Conservation (phyloP, 2,888 invertebrate genomes). For the Latheticus oryzae region DNA sequence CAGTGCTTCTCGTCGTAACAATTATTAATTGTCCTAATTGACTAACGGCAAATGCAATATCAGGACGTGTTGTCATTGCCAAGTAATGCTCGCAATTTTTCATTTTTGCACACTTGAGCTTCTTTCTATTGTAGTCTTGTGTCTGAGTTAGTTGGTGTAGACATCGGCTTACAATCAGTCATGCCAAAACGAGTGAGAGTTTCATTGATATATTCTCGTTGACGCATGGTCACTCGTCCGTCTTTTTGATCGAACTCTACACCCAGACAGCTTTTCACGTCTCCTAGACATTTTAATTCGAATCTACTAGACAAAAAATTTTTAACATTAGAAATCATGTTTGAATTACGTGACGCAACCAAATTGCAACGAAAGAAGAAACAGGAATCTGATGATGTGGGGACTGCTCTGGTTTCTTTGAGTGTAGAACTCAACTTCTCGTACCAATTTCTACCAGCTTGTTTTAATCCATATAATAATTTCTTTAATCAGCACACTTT, state of each 20-base stretch:
- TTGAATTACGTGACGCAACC: constrained; percentile 20
- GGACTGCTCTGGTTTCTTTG: constrained; percentile 5
- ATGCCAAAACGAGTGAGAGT: constrained; percentile 16
- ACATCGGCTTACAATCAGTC: constrained; percentile 4
- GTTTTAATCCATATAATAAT: constrained; percentile 48
- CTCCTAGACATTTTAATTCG: too few relatives aligned
- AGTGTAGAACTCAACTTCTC: constrained; percentile 3
- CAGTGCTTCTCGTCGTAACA: constrained; percentile 41
- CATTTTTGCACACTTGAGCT: too few relatives aligned
- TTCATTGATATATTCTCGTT: constrained; percentile 26
- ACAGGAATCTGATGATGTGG: constrained; percentile 22
- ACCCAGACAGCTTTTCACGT: too few relatives aligned
- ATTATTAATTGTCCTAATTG: constrained; percentile 46
- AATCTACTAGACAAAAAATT: too few relatives aligned
- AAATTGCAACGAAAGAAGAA: constrained; percentile 5
- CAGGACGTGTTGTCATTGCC: constrained; percentile 42
- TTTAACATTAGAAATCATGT: too few relatives aligned
- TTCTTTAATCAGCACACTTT: constrained; percentile 43
- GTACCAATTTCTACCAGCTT: constrained; percentile 45
- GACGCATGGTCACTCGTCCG: too few relatives aligned
- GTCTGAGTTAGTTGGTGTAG: too few relatives aligned
- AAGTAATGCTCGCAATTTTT: constrained; percentile 45
- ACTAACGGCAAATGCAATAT: constrained; percentile 47
- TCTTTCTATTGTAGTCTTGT: too few relatives aligned
- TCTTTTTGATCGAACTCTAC: too few relatives aligned